A percentile compares a stretch with the other conserved stretches of the same genome.
phyloP scores from a whole-genome alignment of 2,888 invertebrate genomes.

The Theristus sp. region DNA sequence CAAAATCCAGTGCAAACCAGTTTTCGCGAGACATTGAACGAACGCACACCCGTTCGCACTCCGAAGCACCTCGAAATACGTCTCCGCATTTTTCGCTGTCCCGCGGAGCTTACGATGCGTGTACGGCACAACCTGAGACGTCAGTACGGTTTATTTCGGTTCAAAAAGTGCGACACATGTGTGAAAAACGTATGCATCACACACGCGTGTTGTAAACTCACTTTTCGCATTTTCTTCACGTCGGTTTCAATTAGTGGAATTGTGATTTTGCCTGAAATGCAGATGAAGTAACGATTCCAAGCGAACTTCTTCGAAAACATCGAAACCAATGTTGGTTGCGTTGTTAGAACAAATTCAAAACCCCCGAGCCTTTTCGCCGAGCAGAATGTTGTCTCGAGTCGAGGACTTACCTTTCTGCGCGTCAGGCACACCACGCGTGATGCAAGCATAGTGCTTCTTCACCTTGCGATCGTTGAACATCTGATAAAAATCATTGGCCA shows the following conservation, averaged over 20 bases:
- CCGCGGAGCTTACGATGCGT: no score
- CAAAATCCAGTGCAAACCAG: not conserved
- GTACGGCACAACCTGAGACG: no score
- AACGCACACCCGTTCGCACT: not conserved
- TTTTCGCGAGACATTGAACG: not conserved
- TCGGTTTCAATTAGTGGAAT: not conserved
- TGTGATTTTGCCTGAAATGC: not conserved
- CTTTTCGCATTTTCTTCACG: not conserved
- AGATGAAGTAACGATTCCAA: no score
- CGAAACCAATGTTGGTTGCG: no score
- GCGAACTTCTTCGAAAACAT: no score
- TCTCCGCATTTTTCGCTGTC: no score
- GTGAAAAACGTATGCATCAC: no score
- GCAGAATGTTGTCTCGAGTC: not conserved
- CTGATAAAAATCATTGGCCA: not conserved
- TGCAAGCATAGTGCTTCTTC: not conserved
- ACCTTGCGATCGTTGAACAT: not conserved
- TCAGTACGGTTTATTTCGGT: no score
- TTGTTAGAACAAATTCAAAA: no score
- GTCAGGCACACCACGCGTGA: not conserved
- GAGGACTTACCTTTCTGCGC: not conserved
- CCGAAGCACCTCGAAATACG: not conserved
- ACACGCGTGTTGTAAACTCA: no score
- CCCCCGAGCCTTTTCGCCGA: not conserved
- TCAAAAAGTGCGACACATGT: no score